Evolutionary conservation across 2,113 vertebrate species (phyloP).

Genomic region (Elgaria multicarinata): DNA sequence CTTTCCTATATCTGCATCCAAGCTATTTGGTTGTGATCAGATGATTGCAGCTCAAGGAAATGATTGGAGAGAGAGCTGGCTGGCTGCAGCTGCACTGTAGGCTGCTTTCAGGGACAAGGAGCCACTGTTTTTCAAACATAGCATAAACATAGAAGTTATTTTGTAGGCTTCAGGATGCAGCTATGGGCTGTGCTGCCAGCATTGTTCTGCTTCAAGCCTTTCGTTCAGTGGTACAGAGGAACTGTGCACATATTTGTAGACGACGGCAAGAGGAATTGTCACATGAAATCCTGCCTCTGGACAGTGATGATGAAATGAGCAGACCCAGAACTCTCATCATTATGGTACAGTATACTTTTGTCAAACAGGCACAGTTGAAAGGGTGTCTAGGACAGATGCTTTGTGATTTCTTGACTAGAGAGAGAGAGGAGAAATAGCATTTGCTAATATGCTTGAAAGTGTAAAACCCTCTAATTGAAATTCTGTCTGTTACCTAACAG

Average conservation of each 20-base stretch:
- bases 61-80: constrained; percentile 86
- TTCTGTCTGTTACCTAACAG: constrained; percentile 33
- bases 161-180: constrained; percentile 87
- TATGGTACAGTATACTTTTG: constrained; percentile 85
- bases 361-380: constrained; percentile 7
- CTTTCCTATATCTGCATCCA: constrained; percentile 85
- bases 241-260: constrained; percentile 92
- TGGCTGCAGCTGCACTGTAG: constrained; percentile 92
- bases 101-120: constrained; percentile 89
- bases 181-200: constrained; percentile 96
- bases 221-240: constrained; percentile 91
- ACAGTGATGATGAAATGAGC: constrained; percentile 86
- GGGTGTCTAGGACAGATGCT: constrained; percentile 51
- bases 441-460: constrained; percentile 37
- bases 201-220: constrained; percentile 92
- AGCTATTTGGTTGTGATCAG: constrained; percentile 89
- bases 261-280: constrained; percentile 87
- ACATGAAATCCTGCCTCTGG: constrained; percentile 87
- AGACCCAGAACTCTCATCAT: constrained; percentile 90
- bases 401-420: constrained; percentile 9
- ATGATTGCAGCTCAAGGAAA: constrained; percentile 87
- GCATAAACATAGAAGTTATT: constrained; percentile 87
- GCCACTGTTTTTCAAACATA: constrained; percentile 89
- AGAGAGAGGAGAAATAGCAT: neutral
- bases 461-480: constrained; percentile 32